A percentile compares a stretch with the other conserved stretches of the same genome.
These are phyloP conservation scores for Listrodromus nycthemerus DNA, from an alignment of 2,888 invertebrate species.

Conservation along the genomic window DNA sequence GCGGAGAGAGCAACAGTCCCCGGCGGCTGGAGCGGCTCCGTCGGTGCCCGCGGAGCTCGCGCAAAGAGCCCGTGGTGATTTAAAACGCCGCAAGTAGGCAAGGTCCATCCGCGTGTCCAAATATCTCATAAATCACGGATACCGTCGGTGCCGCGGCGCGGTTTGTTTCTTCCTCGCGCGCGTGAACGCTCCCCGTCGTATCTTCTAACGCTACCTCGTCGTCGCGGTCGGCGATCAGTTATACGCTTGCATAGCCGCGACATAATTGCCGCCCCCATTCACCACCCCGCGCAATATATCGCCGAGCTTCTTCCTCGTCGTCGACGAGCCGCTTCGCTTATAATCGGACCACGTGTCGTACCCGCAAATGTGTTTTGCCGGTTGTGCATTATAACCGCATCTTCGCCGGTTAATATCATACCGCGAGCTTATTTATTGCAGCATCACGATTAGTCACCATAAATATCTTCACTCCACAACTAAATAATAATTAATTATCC, in stretches of 20 bases:
- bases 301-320: slow-evolving; percentile 53
- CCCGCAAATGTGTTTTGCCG: slow-evolving; percentile 62
- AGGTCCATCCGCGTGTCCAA: slow-evolving; percentile 69
- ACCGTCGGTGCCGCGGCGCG: slow-evolving; percentile 28
- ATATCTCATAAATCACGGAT: slow-evolving; percentile 69
- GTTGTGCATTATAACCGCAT: slow-evolving; percentile 9
- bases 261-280: slow-evolving; percentile 76
- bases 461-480: slow-evolving; percentile 71
- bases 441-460: slow-evolving; percentile 70
- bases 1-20: slow-evolving; percentile 51
- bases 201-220: slow-evolving; percentile 41
- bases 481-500: slow-evolving; percentile 71
- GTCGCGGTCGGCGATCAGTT: slow-evolving; percentile 40
- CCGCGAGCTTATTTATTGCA: slow-evolving; percentile 70
- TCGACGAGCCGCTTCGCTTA: slow-evolving; percentile 34
- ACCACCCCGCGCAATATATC: slow-evolving; percentile 71
- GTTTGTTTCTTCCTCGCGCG: slow-evolving; percentile 44
- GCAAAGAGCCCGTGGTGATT: slow-evolving; percentile 66
- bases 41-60: slow-evolving; percentile 44
- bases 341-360: slow-evolving; percentile 23
- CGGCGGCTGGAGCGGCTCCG: slow-evolving; percentile 36
- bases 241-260: slow-evolving; percentile 66
- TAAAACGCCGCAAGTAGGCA: slow-evolving; percentile 70
- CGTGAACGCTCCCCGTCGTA: slow-evolving; percentile 19
- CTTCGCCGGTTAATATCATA: slow-evolving; percentile 42